phyloP scores from a whole-genome alignment of 2,797 vertebrate genomes.

The Nyctibius grandis region DNA sequence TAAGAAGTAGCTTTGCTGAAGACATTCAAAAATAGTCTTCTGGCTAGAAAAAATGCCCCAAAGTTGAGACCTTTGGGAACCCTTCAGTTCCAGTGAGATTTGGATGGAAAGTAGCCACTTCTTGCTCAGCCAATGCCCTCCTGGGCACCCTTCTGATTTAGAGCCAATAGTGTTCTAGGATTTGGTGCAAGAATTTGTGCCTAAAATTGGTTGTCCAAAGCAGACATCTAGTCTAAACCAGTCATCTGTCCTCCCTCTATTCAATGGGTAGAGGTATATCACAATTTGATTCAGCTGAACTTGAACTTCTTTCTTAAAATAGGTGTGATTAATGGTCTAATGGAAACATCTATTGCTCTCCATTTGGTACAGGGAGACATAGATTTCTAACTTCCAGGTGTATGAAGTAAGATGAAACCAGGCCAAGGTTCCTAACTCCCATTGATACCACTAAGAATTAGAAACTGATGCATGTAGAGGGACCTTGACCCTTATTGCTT shows the following conservation, averaged over 20 bases:
- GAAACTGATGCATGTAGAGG: background rate
- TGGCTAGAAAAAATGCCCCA: background rate
- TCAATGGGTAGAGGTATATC: background rate
- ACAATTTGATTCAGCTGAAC: background rate
- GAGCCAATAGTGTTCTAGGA: background rate
- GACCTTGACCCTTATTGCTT: background rate
- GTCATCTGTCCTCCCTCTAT: background rate
- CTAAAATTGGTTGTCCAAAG: background rate
- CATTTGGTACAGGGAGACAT: background rate
- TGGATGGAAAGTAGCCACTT: background rate
- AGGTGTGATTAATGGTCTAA: background rate
- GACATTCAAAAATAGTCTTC: background rate
- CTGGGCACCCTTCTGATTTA: background rate
- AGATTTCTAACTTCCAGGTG: background rate
- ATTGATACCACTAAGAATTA: background rate
- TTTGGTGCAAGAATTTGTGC: background rate
- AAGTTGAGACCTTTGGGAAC: background rate
- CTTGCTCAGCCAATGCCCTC: background rate
- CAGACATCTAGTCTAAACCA: background rate
- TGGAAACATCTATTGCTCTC: background rate
- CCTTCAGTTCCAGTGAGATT: background rate
- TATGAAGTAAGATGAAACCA: background rate
- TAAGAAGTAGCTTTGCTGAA: background rate
- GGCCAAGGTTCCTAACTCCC: background rate
- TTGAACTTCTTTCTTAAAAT: background rate